Evolutionary conservation across 2,113 vertebrate species (phyloP).

Genomic region (Paracanthobrama guichenoti): DNA sequence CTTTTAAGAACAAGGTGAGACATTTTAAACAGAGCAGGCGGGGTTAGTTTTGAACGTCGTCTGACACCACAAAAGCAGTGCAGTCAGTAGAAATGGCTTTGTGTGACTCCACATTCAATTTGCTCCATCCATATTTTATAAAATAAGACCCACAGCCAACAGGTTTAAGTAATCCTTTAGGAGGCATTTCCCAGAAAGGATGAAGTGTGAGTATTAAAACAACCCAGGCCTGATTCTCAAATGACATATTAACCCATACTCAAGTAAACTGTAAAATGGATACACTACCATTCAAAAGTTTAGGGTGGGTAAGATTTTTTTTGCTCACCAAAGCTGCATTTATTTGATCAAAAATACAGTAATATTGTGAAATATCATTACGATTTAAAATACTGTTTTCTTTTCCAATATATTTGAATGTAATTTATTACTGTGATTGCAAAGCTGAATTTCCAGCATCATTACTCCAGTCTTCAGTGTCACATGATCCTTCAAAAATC

Average conservation of each 20-base stretch:
- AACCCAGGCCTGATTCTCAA: background rate
- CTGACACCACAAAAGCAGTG: conserved; percentile 38
- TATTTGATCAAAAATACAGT: background rate
- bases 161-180: background rate
- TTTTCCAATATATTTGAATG: background rate
- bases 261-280: background rate
- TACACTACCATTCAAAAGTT: background rate
- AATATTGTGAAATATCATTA: background rate
- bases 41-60: conserved; percentile 42
- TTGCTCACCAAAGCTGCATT: background rate
- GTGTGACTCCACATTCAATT: background rate
- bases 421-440: too few relatives aligned
- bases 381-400: background rate
- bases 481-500: background rate
- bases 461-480: background rate
- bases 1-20: conserved; percentile 20
- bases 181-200: conserved; percentile 1
- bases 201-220: background rate
- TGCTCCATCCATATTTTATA: background rate
- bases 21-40: conserved; percentile 20
- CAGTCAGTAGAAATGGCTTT: background rate
- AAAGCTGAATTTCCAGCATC: background rate
- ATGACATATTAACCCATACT: background rate
- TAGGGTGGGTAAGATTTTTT: background rate
- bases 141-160: background rate